phyloP scores from a whole-genome alignment of 2,888 invertebrate genomes.

The Glyphotaelius pellucidus region DNA sequence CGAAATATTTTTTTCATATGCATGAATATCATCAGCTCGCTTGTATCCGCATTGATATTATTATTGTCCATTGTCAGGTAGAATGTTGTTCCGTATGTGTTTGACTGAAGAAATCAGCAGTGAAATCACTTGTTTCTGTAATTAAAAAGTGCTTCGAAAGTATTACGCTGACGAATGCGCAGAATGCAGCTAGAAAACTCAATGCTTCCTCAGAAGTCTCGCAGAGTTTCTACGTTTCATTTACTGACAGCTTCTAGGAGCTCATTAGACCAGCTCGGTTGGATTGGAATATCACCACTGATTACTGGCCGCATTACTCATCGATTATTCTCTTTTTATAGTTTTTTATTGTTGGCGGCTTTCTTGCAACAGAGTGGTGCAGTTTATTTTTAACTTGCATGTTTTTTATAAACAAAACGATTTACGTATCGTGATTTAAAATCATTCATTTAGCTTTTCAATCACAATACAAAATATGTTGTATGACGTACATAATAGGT shows the following conservation, averaged over 20 bases:
- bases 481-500: no score
- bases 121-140: slow-evolving; percentile 20
- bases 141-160: not conserved
- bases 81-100: not conserved
- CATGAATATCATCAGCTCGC: not conserved
- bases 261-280: not conserved
- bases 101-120: not conserved
- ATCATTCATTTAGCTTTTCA: not conserved
- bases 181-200: slow-evolving; percentile 6
- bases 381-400: not conserved
- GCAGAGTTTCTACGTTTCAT: not conserved
- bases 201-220: not conserved
- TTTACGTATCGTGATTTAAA: not conserved
- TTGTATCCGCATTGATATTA: not conserved
- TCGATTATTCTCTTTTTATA: not conserved
- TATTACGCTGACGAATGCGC: not conserved
- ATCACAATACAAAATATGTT: no score
- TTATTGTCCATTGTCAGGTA: not conserved
- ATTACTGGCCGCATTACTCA: not conserved
- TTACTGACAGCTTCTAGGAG: not conserved
- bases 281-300: not conserved
- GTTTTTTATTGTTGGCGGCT: not conserved
- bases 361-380: not conserved
- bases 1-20: not conserved
- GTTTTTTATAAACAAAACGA: not conserved